Percentiles rank a stretch among this genome's conserved stretches.
phyloP scores from a whole-genome alignment of 2,113 vertebrate species.

The Equus quagga region DNA sequence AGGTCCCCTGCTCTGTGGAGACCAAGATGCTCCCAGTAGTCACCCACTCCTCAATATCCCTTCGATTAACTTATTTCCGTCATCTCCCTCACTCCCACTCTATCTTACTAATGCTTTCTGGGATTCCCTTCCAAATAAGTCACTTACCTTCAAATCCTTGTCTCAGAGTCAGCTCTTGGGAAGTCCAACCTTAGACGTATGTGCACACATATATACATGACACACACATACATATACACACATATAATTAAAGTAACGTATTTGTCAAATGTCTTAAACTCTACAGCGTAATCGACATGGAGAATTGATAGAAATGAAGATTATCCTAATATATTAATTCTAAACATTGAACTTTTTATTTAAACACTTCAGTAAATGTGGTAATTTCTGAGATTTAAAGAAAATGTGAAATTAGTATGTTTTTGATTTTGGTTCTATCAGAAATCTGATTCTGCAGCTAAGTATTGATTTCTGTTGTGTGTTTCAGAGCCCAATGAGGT shows the following conservation, averaged over 20 bases:
- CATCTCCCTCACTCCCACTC: background rate
- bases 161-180: background rate
- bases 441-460: background rate
- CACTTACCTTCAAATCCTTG: background rate
- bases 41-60: background rate
- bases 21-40: fast-evolving
- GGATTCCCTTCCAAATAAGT: background rate
- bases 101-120: background rate
- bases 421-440: background rate
- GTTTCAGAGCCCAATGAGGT: background rate
- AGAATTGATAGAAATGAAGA: background rate
- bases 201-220: background rate
- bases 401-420: background rate
- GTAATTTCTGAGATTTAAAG: background rate
- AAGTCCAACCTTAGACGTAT: background rate
- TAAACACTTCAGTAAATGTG: background rate
- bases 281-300: background rate
- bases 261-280: background rate
- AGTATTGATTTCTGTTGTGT: background rate
- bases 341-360: background rate
- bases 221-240: background rate
- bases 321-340: background rate
- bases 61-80: background rate
- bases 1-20: fast-evolving
- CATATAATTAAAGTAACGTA: background rate